phyloP scores from a whole-genome alignment of 2,888 invertebrate species.

The Pseudeuparius sepicola region DNA sequence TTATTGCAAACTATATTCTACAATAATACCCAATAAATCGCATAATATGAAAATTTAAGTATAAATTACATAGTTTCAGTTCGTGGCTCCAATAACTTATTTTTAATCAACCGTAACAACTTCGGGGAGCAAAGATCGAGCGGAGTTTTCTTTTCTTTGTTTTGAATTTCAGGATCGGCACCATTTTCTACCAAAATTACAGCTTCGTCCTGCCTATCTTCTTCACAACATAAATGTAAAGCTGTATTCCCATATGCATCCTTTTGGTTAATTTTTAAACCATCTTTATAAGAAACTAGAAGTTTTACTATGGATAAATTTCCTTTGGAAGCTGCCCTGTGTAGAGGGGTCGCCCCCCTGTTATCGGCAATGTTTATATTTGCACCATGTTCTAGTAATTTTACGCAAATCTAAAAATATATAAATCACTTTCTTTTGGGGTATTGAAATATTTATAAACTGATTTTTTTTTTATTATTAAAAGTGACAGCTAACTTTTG shows the following conservation, averaged over 20 bases:
- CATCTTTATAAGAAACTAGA: constrained; percentile 47
- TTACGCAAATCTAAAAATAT: constrained; percentile 53
- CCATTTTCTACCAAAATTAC: constrained; percentile 55
- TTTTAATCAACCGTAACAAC: constrained; percentile 22
- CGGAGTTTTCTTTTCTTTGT: constrained; percentile 59
- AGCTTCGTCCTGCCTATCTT: constrained; percentile 59
- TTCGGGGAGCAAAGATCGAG: constrained; percentile 44
- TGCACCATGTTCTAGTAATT: constrained; percentile 56
- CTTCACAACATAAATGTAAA: constrained; percentile 76
- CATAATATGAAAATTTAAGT: too few relatives aligned
- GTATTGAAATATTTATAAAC: too few relatives aligned
- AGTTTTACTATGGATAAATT: constrained; percentile 56
- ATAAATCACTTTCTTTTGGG: too few relatives aligned
- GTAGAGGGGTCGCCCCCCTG: constrained; percentile 63
- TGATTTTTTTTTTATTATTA: too few relatives aligned
- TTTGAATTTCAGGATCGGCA: constrained; percentile 48
- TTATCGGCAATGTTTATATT: constrained; percentile 59
- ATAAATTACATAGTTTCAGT: too few relatives aligned
- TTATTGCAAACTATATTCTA: too few relatives aligned
- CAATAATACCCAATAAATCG: too few relatives aligned
- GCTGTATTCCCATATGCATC: constrained; percentile 70
- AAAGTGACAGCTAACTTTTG: too few relatives aligned
- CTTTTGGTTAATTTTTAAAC: constrained; percentile 45
- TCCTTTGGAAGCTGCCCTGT: constrained; percentile 71
- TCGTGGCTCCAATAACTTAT: constrained; percentile 12